Evolutionary conservation across 1,140 invertebrate species (phyloP).

Genomic region (Heterodera carotae): DNA sequence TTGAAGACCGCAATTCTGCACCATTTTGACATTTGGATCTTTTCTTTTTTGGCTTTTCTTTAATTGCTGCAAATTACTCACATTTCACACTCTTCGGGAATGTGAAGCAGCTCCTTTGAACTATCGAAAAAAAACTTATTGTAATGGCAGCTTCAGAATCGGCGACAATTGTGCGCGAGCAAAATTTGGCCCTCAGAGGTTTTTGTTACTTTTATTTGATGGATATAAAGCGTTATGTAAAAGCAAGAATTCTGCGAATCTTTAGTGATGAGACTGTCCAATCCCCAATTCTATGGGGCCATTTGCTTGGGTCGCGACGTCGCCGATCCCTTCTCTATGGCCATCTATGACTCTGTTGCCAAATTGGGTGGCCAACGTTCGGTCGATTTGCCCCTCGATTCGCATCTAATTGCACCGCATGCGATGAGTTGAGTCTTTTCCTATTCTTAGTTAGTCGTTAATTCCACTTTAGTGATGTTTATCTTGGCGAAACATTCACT

Average conservation of each 20-base stretch:
- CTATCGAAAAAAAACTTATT: neutral
- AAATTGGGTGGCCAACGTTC: conserved; percentile 77
- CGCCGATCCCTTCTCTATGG: conserved; percentile 79
- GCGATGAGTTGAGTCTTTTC: conserved; percentile 79
- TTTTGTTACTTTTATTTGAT: too few relatives aligned
- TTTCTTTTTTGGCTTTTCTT: too few relatives aligned
- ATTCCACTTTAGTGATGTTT: conserved; percentile 77
- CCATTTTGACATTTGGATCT: too few relatives aligned
- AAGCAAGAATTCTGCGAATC: conserved; percentile 40
- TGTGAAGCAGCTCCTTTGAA: too few relatives aligned
- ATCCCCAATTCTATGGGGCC: conserved; percentile 79
- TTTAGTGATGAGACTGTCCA: conserved; percentile 87
- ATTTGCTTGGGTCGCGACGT: conserved; percentile 79
- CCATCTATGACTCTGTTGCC: conserved; percentile 76
- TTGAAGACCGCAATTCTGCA: too few relatives aligned
- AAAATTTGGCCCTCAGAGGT: conserved; percentile 23
- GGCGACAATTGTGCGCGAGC: conserved; percentile 9
- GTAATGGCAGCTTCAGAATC: neutral
- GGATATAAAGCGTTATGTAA: conserved; percentile 4
- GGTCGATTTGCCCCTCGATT: conserved; percentile 75
- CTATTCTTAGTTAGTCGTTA: conserved; percentile 25
- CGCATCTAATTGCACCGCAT: conserved; percentile 87
- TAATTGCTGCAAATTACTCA: too few relatives aligned
- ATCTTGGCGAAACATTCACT: conserved; percentile 92
- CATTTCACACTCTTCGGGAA: too few relatives aligned